phyloP scores from a whole-genome alignment of 2,113 vertebrate species.

The Cinclus cinclus region DNA sequence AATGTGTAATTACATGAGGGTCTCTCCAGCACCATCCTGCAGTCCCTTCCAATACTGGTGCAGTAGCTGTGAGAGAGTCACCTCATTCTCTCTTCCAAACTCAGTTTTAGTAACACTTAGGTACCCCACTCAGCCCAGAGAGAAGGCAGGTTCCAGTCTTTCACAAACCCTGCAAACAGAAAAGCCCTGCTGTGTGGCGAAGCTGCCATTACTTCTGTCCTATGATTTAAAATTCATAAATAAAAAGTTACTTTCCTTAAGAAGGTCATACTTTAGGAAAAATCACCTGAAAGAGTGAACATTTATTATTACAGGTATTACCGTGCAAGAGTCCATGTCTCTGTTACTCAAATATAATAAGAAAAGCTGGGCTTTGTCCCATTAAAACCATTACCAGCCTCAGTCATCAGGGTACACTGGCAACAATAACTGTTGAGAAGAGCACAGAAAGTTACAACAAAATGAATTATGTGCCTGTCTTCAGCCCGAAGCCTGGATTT shows the following conservation, averaged over 20 bases:
- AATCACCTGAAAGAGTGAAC: background rate
- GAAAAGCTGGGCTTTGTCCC: background rate
- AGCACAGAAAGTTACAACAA: background rate
- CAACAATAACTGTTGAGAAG: background rate
- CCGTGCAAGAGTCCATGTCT: background rate
- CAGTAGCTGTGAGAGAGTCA: background rate
- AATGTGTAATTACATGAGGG: rapidly evolving
- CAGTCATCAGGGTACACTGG: background rate
- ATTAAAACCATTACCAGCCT: background rate
- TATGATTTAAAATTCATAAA: background rate
- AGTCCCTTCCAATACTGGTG: background rate
- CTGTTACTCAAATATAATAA: background rate
- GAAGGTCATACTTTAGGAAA: background rate
- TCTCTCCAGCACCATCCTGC: background rate
- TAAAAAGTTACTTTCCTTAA: background rate
- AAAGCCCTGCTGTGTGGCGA: background rate
- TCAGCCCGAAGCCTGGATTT: background rate
- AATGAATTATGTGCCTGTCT: rapidly evolving
- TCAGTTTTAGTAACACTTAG: background rate
- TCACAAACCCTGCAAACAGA: background rate
- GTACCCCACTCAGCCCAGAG: background rate
- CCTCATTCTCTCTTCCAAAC: background rate
- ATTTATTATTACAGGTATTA: background rate
- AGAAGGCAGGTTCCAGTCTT: background rate
- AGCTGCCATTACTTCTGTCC: background rate